phyloP scores from a whole-genome alignment of 2,113 vertebrate species.

The Brachyhypopomus gauderio region DNA sequence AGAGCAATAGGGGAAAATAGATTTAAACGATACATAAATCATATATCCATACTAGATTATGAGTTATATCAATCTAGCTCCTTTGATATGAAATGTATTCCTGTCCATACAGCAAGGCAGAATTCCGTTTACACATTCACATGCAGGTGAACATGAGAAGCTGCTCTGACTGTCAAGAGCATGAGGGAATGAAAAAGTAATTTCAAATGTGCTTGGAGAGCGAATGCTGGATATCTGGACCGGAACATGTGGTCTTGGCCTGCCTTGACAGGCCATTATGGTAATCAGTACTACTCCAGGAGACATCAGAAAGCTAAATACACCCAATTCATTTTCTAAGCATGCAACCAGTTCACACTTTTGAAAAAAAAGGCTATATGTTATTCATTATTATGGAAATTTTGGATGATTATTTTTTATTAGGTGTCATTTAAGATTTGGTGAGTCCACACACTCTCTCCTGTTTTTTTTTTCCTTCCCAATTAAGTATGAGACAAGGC shows the following conservation, averaged over 20 bases:
- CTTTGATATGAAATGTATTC: background rate
- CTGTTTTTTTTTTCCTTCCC: slow-evolving; percentile 24
- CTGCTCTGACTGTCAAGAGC: slow-evolving; percentile 48
- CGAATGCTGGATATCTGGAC: slow-evolving; percentile 63
- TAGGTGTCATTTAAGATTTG: slow-evolving; percentile 56
- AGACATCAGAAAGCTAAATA: slow-evolving; percentile 69
- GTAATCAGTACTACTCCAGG: slow-evolving; percentile 72
- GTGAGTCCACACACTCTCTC: background rate
- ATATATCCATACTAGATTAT: no score
- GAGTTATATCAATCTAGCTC: no score
- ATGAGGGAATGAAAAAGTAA: slow-evolving; percentile 46
- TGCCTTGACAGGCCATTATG: slow-evolving; percentile 68
- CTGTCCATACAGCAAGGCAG: background rate
- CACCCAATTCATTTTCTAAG: slow-evolving; percentile 60
- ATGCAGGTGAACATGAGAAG: slow-evolving; percentile 50
- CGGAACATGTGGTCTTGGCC: slow-evolving; percentile 61
- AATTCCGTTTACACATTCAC: slow-evolving; percentile 20
- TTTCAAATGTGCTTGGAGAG: slow-evolving; percentile 58
- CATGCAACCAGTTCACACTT: slow-evolving; percentile 60
- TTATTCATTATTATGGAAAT: slow-evolving; percentile 64
- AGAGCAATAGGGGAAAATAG: no score
- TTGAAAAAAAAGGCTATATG: slow-evolving; percentile 59
- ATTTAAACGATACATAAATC: no score
- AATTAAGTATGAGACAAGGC: slow-evolving; percentile 49
- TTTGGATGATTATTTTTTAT: slow-evolving; percentile 69